These are phyloP conservation scores for Corythucha ciliata DNA, from an alignment of 2,888 invertebrate species.

Conservation along the genomic window DNA sequence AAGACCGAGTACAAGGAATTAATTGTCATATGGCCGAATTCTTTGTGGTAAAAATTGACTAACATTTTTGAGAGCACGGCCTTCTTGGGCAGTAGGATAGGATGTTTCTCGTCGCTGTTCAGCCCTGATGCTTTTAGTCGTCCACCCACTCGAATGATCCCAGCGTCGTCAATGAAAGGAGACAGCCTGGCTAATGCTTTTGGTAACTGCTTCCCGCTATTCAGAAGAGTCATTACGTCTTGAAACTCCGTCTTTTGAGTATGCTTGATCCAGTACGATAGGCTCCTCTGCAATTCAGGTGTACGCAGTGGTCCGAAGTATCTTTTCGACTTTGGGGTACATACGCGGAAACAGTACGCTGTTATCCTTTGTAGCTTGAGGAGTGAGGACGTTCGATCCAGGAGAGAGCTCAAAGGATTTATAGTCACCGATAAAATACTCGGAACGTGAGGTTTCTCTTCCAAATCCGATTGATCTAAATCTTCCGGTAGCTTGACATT, in stretches of 20 bases:
- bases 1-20: background rate
- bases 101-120: slow-evolving; percentile 10
- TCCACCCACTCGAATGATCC: slow-evolving; percentile 26
- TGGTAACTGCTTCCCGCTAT: no score
- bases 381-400: no score
- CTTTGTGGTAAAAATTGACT: slow-evolving; percentile 18
- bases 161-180: slow-evolving; percentile 7
- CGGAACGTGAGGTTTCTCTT: background rate
- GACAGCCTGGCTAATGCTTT: background rate
- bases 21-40: slow-evolving; percentile 4
- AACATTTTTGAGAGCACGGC: slow-evolving; percentile 16
- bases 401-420: no score
- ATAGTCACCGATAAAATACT: slow-evolving; percentile 1
- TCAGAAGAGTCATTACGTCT: no score
- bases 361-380: no score
- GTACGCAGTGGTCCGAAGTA: background rate
- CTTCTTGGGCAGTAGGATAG: slow-evolving; percentile 17
- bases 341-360: background rate
- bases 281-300: background rate
- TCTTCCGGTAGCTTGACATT: background rate
- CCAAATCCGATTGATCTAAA: background rate
- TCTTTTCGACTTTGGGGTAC: background rate
- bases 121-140: slow-evolving; percentile 8
- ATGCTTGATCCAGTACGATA: background rate
- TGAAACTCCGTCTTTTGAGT: background rate